phyloP scores from a whole-genome alignment of 2,797 vertebrate genomes.

The Syncerus caffer region DNA sequence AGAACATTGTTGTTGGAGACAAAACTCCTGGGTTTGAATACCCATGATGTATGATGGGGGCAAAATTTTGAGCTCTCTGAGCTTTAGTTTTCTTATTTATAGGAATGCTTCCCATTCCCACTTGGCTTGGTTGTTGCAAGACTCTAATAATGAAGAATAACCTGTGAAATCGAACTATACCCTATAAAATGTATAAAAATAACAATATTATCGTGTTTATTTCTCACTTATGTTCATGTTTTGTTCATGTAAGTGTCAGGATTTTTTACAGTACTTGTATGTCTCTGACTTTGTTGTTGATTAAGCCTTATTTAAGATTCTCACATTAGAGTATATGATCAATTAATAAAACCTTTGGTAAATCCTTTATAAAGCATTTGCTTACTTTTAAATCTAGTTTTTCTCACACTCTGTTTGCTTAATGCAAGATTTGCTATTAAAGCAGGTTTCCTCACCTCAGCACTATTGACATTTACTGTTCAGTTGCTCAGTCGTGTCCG shows the following conservation, averaged over 20 bases:
- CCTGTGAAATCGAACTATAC: not conserved
- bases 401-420: not conserved
- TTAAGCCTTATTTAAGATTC: conserved; percentile 14
- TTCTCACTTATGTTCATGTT: not conserved
- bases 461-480: not conserved
- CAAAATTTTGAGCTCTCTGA: not conserved
- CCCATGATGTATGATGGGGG: not conserved
- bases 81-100: not conserved
- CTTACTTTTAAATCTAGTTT: not conserved
- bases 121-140: not conserved
- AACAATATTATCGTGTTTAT: not conserved
- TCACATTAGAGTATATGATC: not conserved
- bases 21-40: not conserved
- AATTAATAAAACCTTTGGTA: not conserved
- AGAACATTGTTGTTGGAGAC: not conserved
- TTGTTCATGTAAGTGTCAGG: not conserved
- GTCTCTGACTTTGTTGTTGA: not conserved
- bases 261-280: not conserved
- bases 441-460: not conserved
- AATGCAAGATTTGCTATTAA: not conserved
- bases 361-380: not conserved
- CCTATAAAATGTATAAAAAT: not conserved
- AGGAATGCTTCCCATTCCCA: not conserved
- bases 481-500: not conserved
- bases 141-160: not conserved